Base-by-base conservation (phyloP, 1,140 invertebrate genomes). In the Macrotrachela quadricornifera region DNA sequence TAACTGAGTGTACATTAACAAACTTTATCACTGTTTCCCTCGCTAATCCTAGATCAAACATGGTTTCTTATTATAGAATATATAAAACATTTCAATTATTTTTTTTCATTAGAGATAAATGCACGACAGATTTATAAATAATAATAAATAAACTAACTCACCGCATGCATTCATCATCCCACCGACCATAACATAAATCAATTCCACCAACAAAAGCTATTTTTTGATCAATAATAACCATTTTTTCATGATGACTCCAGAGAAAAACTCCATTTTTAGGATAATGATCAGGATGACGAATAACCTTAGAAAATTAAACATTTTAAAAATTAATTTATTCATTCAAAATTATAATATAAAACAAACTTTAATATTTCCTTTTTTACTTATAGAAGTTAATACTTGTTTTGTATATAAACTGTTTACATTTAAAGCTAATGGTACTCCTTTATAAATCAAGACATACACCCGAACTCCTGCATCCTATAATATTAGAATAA, bases 231-330 rank as follows among this genome's bases (percentile, higher is more conserved):
- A 97, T 77, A n/a, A 87, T 79, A 1, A 95, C 84, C n/a, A 94
- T 78, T 71, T 96, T 97, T 69, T 96, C 91, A 68, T 97, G 91
- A 72, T 97, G 91, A 2, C 90, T 87, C 90, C 90, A 96, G 36
- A 95, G 73, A 59, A 88, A 77, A 0, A 91, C 77, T 16, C 66
- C 60, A 38, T 63, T 61, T 1, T 77, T 81, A 57, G 80, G 79
- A 8, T 85, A 81, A 67, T 95, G 88, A 74, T 96, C 88, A 12
- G 91, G 91, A 73, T 97, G 88, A 13, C 91, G 75, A 56, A 96
- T 73, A 30, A 87, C 80, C 81, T 85, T 85, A 56, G 6, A 62
- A 54, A 49, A 59, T 57, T 18, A 55, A 49, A 51, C 55, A 54
- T 21, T 14, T 16, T 15, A 49, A 75, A 56, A 96, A 74, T 14